Percentiles rank a stretch among this genome's conserved stretches.
Evolutionary conservation across 2,797 vertebrate species (phyloP).

Genomic region (Trematomus bernacchii): DNA sequence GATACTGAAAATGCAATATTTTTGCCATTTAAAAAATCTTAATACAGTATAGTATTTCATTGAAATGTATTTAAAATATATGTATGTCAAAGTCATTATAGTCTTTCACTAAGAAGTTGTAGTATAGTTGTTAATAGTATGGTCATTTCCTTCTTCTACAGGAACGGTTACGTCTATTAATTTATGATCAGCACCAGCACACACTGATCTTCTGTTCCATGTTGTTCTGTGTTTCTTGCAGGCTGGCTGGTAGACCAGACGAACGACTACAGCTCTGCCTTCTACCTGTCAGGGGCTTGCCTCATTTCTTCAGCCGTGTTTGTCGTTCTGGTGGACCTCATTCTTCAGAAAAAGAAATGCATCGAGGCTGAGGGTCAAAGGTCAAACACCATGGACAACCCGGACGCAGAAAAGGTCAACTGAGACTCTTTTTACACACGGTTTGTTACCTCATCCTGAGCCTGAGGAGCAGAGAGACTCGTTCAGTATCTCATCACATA

Average conservation of each 20-base stretch:
- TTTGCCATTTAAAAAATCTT: no score
- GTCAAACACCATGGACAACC: background rate
- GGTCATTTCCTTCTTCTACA: no score
- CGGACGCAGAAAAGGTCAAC: background rate
- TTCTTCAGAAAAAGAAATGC: slow-evolving; percentile 61
- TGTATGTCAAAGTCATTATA: no score
- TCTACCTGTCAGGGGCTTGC: slow-evolving; percentile 78
- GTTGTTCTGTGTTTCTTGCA: slow-evolving; percentile 31
- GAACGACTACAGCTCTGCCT: slow-evolving; percentile 63
- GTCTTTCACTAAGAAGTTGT: no score
- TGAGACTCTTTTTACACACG: background rate
- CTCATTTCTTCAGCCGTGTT: slow-evolving; percentile 67
- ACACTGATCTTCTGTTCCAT: slow-evolving; percentile 9
- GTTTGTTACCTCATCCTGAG: background rate
- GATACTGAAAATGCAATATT: no score
- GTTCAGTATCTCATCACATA: background rate
- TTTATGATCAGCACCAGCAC: slow-evolving; percentile 13
- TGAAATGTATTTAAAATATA: no score
- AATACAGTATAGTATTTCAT: no score
- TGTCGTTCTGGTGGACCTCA: slow-evolving; percentile 70
- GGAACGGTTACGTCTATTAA: background rate
- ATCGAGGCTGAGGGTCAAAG: background rate
- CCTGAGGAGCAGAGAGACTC: no score
- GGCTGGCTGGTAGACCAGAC: slow-evolving; percentile 80
- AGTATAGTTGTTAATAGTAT: no score